Evolutionary conservation across 37 sponge, comb jelly and placozoan species (phyloP).

Genomic region (Mnemiopsis leidyi): DNA sequence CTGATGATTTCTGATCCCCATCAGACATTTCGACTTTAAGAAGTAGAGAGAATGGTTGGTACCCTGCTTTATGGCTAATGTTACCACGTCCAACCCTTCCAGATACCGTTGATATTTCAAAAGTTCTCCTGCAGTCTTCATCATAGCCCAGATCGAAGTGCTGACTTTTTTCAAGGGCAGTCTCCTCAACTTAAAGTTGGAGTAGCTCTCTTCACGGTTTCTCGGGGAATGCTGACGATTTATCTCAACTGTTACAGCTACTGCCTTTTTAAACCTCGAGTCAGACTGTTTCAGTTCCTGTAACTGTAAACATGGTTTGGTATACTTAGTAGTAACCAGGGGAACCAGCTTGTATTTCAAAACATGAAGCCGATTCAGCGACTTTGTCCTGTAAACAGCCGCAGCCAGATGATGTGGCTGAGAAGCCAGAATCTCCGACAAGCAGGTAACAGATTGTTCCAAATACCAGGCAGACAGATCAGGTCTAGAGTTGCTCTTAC

Average conservation of each 20-base stretch:
- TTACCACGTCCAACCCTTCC: neutral
- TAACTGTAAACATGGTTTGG: neutral
- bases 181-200: slow-evolving; percentile 39
- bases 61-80: neutral
- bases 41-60: neutral
- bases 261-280: slow-evolving; percentile 9
- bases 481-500: neutral
- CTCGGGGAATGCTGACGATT: neutral
- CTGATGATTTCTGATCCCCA: slow-evolving; percentile 33
- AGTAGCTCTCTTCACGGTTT: neutral
- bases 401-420: neutral
- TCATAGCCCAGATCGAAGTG: neutral
- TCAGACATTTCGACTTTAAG: neutral
- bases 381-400: neutral
- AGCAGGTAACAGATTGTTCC: neutral
- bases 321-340: slow-evolving; percentile 12
- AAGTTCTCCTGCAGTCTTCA: slow-evolving; percentile 11
- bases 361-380: neutral
- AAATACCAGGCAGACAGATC: slow-evolving; percentile 13
- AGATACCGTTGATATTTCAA: slow-evolving; percentile 13
- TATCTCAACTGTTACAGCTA: neutral
- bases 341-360: neutral
- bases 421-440: neutral
- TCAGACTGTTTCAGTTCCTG: neutral
- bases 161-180: neutral